These are phyloP conservation scores for Cecidostiba fungosa DNA, from an alignment of 2,888 invertebrate species.

Conservation along the genomic window DNA sequence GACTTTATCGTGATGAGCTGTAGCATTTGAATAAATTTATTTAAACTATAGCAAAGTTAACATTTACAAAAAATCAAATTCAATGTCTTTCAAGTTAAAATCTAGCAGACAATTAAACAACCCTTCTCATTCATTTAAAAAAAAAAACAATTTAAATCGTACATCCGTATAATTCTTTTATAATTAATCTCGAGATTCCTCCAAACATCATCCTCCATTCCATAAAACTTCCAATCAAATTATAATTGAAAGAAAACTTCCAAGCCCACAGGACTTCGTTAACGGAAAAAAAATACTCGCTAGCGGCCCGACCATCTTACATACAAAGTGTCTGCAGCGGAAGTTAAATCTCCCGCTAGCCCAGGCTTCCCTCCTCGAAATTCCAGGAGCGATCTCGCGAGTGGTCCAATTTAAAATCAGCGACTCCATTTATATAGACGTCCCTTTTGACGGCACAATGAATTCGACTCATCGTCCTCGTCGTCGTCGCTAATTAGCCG, in stretches of 20 bases:
- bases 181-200: not conserved
- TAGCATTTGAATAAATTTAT: no score
- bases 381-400: slow-evolving; percentile 1
- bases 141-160: no score
- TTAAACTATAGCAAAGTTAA: no score
- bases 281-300: slow-evolving; percentile 25
- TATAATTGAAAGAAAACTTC: slow-evolving; percentile 26
- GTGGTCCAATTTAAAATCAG: not conserved
- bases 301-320: not conserved
- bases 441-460: not conserved
- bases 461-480: not conserved
- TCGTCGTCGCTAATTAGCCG: slow-evolving; percentile 3
- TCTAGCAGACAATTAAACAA: no score
- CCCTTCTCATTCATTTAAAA: no score
- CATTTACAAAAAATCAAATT: no score
- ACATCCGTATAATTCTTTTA: no score
- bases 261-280: not conserved
- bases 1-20: no score
- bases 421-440: slow-evolving; percentile 12
- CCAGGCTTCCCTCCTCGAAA: slow-evolving; percentile 8
- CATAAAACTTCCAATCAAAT: slow-evolving; percentile 20
- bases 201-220: not conserved
- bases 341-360: slow-evolving; percentile 12
- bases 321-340: not conserved
- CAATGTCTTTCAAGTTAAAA: no score